Base-by-base conservation (phyloP, 2,888 invertebrate genomes). In the Stomorhina lunata region DNA sequence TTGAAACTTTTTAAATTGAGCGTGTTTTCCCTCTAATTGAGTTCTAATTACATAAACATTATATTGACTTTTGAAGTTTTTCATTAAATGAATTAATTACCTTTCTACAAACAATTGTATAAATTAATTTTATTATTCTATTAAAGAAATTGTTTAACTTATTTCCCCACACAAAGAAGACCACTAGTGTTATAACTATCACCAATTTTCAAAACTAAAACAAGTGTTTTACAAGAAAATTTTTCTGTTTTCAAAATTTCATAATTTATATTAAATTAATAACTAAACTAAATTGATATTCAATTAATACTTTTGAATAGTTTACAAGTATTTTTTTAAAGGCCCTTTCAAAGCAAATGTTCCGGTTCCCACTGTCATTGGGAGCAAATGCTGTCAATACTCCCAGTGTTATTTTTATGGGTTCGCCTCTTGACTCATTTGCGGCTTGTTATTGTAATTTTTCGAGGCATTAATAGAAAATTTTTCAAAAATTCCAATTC, bases 401-500 rank as follows among this genome's bases (percentile, higher is more conserved):
- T 22, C n/a, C n/a, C n/a, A n/a, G 20, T 9, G 48, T 4, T 22
- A 43, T 43, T 40, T 40, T 40, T n/a, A n/a, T n/a, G n/a, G n/a
- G n/a, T n/a, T n/a, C n/a, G n/a, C n/a, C 2, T 40, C 7, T 43
- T 6, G 17, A 15, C 2, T 43, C 17, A 7, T 7, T 4, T 43
- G 43, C 22, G 10, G 2, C 9, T 48, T 7, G 22, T 48, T 12
- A 12, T 12, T 22, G 20, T 37, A n/a, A n/a, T 40, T n/a, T 37
- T 66, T 22, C 15, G 25, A 20, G 1, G 27, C 25, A 59, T 32
- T 57, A 34, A 40, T 73, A 53, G 17, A 45, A 45, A 43, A 45
- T 20, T 20, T 34, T 25, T 66, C 34, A 59, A 20, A 66, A 53
- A 75, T 75, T 75, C 75, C 75, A 45, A 57, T 45, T 65, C 25